Evolutionary conservation across 2,113 vertebrate species (phyloP), one percentile per base, ranked within the genome.

Genomic region (Gadus macrocephalus): DNA sequence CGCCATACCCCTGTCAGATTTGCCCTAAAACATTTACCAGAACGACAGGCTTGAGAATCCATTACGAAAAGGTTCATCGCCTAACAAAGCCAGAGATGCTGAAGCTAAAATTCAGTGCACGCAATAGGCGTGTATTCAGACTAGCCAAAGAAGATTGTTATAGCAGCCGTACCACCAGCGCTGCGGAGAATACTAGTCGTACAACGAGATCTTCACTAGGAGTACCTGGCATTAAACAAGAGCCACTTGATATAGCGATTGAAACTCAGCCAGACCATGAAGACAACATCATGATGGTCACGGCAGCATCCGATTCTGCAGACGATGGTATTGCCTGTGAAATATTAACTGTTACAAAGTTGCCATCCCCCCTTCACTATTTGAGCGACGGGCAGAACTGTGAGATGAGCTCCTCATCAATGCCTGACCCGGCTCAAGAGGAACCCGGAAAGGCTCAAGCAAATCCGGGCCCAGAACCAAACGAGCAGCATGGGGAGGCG

Each of bases 1-100:
- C 97, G 38, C 97, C 97, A 0, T 99, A 98, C 88, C 93, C 92
- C 72, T 99, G 97, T 85, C 89, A 96, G 85, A 93, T 95, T 68
- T 99, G 97, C 87, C 91, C 93, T 35, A 99, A 99, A 92, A 97
- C 95, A 12, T 99, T 98, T 89, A 99, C 97, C 5, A 94, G 97
- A 86, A 99, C 97, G 68, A 98, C 97, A 59, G 98, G 98, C 77
- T 94, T 99, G 78, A 93, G 96, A 83, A 97, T 98, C 35, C 97
- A 99, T 79, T 99, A 96, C 84, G 95, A 97, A 77, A 93, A 97
- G 71, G 95, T 99, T 22, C 97, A 99, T 86, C 92, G 94, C 70
- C 93, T 98, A 82, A 95, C 96, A 1, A 94, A 94, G 71, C 92
- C 93, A 71, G 95, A 98, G 86, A 94, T 98, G 87, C 93, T 94